A percentile compares a stretch with the other conserved stretches of the same genome.
These are phyloP conservation scores for Pantelozetes paolii DNA, from an alignment of 2,888 invertebrate genomes.

Conservation along the genomic window DNA sequence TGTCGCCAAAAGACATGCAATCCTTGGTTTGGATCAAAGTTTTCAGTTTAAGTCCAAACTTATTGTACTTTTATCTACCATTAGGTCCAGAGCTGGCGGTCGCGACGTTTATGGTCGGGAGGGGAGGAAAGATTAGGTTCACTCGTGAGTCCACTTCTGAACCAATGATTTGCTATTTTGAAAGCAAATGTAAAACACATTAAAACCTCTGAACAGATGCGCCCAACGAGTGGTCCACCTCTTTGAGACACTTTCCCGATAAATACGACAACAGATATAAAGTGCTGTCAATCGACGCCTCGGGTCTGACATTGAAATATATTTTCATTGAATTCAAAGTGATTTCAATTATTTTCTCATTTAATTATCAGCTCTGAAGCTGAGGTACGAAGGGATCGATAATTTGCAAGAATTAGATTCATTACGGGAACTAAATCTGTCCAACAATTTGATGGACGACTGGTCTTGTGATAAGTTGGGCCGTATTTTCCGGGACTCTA, in stretches of 20 bases:
- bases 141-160: conserved; percentile 50
- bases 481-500: conserved; percentile 31
- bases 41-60: not conserved
- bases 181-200: not conserved
- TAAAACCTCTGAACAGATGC: not conserved
- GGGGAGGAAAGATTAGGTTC: conserved; percentile 70
- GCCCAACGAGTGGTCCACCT: conserved; percentile 56
- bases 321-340: no score
- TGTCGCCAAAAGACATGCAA: conserved; percentile 33
- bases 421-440: conserved; percentile 42
- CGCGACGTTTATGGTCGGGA: conserved; percentile 73
- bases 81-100: conserved; percentile 67
- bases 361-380: conserved; percentile 48
- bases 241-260: conserved; percentile 59
- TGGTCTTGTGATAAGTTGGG: conserved; percentile 40
- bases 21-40: conserved; percentile 28
- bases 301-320: conserved; percentile 52
- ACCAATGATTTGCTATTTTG: not conserved
- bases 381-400: conserved; percentile 76
- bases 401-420: conserved; percentile 60
- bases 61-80: not conserved
- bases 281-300: conserved; percentile 76
- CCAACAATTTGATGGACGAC: conserved; percentile 39
- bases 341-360: no score
- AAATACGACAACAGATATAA: conserved; percentile 60